Evolutionary conservation across 2,113 vertebrate genomes (phyloP), one percentile per base, ranked within the genome.

Genomic region (Megaceryle maxima): DNA sequence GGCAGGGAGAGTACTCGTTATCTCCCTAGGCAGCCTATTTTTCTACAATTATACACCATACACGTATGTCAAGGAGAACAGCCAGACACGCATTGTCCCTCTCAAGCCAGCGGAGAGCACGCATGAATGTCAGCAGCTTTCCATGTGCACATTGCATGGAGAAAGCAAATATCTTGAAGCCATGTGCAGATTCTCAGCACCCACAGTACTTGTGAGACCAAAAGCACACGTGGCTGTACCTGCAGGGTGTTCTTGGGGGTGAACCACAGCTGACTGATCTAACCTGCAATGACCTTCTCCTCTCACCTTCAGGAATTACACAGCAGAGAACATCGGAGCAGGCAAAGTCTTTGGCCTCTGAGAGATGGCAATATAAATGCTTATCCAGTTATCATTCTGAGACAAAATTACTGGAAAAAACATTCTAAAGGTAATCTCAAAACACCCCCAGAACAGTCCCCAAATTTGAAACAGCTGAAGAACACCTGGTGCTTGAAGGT

Each of bases 111-210:
- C 29, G 7, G 4, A 24, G 46, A 81, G 24, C 3, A 1, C 53
- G 29, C 25, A 9, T 0, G 2, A 57, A 29, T 0, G 0, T 68
- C 73, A 78, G 15, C 41, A 72, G 10, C n/a, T 11, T 66, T 22
- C 84, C 57, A 13, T 14, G 35, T 57, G 77, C 57, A 57, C 24
- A 1, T 2, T 31, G 44, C n/a, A 37, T 1, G 10, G 53, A 28
- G n/a, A 62, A 29, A 60, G 79, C 57, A 88, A 81, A 5, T 2
- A 37, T 8, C 73, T 12, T 3, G 10, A 87, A 89, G 69, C 79
- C 86, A 89, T 1, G 10, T 59, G 88, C 62, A 62, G 62, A 20
- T 13, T 70, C 31, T 24, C 48, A 48, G 69, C 76, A 26, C n/a
- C 51, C 1, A 1, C 5, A 8, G 35, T 10, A 18, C 77, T 55